Percentiles rank a stretch among this genome's conserved stretches.
Conservation (phyloP, 2,797 vertebrate species). For the Jordanella pulchra region DNA sequence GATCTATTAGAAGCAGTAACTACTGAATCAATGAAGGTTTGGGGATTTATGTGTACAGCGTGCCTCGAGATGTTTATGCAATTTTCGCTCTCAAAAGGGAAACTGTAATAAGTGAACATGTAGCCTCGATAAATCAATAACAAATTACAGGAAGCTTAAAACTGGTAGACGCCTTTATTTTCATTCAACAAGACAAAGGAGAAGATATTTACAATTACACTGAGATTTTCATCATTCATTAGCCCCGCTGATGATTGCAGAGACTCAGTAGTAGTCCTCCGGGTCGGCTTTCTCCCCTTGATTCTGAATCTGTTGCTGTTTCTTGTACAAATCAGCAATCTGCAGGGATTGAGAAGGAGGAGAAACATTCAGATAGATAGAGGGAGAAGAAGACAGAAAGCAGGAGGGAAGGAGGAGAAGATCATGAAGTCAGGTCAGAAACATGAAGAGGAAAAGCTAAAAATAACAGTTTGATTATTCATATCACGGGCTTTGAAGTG, state of each 20-base stretch:
- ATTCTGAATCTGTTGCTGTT: slow-evolving; percentile 92
- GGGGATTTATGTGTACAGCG: slow-evolving; percentile 15
- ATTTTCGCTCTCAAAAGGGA: slow-evolving; percentile 28
- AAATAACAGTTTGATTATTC: slow-evolving; percentile 71
- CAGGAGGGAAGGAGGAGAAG: slow-evolving; percentile 18
- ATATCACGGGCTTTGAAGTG: slow-evolving; percentile 61
- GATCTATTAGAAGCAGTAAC: slow-evolving; percentile 38
- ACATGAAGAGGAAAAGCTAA: slow-evolving; percentile 58
- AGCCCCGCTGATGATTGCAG: slow-evolving; percentile 16
- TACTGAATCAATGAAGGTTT: slow-evolving; percentile 22
- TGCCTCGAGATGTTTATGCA: slow-evolving; percentile 16
- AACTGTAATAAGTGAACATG: slow-evolving; percentile 10
- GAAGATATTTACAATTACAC: slow-evolving; percentile 71
- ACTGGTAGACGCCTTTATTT: slow-evolving; percentile 64
- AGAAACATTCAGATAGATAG: slow-evolving; percentile 10
- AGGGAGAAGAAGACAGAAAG: slow-evolving; percentile 3
- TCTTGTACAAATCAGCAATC: slow-evolving; percentile 88
- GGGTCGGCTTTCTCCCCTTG: slow-evolving; percentile 80
- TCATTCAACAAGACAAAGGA: slow-evolving; percentile 47
- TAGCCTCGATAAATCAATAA: slow-evolving; percentile 36
- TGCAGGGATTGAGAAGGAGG: slow-evolving; percentile 53
- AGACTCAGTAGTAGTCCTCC: slow-evolving; percentile 85
- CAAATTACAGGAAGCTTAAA: slow-evolving; percentile 38
- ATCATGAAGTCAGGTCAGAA: slow-evolving; percentile 59
- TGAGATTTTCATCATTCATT: slow-evolving; percentile 28